These are phyloP conservation scores for Arbacia lixula DNA, from an alignment of 53 echinoderm and acorn worm genomes.

Conservation along the genomic window DNA sequence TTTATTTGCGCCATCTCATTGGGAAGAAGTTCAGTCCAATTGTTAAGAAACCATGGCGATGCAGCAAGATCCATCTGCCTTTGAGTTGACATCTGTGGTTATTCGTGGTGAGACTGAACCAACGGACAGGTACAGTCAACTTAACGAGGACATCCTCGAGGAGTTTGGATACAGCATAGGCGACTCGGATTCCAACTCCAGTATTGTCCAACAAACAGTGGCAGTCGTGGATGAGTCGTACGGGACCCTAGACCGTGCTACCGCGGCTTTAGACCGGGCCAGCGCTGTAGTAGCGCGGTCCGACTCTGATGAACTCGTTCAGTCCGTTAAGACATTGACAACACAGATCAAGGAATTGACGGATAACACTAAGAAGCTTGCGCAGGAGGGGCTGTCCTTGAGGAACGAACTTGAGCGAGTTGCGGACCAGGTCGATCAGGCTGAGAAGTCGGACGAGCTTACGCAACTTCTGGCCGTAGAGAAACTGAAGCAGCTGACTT, in stretches of 20 bases:
- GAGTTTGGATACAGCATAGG: conserved; percentile 15
- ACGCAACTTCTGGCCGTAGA: conserved; percentile 36
- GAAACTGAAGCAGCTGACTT: conserved; percentile 25
- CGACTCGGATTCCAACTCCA: conserved; percentile 16
- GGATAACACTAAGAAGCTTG: conserved; percentile 39
- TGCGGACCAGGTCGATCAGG: conserved; percentile 46
- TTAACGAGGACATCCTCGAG: conserved; percentile 46
- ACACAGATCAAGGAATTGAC: conserved; percentile 50
- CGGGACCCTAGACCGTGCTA: conserved; percentile 14
- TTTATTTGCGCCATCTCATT: no score
- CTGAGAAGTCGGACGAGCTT: conserved; percentile 43
- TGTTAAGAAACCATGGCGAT: no score
- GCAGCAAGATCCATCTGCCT: no score
- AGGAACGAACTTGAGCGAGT: conserved; percentile 49
- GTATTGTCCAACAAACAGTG: conserved; percentile 12
- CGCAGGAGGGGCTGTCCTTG: conserved; percentile 19
- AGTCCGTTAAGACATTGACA: conserved; percentile 41
- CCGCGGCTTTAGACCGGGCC: neutral
- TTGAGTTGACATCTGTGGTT: neutral
- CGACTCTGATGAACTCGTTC: conserved; percentile 24
- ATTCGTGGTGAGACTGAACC: neutral
- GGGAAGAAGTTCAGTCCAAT: no score
- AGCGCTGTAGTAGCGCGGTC: neutral
- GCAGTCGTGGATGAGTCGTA: conserved; percentile 30
- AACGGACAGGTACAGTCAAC: conserved; percentile 40